Evolutionary conservation across 1,140 invertebrate species (phyloP).

Genomic region (Tribolium castaneum): DNA sequence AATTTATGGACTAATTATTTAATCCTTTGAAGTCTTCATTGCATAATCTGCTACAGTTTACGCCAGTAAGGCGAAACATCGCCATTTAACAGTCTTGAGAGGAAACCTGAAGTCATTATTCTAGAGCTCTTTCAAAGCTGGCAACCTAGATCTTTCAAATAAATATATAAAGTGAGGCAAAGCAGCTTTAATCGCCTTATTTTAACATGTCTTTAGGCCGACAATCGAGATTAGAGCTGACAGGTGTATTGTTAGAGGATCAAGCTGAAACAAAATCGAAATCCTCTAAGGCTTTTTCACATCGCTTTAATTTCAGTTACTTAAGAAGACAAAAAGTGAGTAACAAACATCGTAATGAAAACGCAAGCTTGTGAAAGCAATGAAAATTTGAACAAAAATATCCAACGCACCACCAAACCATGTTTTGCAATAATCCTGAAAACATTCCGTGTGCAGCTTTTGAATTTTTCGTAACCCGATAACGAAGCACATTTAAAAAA

Average conservation of each 20-base stretch:
- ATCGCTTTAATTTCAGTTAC: too few species aligned
- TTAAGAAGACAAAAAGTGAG: too few species aligned
- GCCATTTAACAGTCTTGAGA: neutral
- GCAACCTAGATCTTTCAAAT: neutral
- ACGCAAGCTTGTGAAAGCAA: neutral
- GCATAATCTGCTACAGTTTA: neutral
- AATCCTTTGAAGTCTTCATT: neutral
- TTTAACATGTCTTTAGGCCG: neutral
- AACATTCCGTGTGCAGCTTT: neutral
- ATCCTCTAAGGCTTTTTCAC: too few species aligned
- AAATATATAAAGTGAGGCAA: neutral
- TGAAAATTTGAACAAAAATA: neutral
- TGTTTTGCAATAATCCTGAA: neutral
- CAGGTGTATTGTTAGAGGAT: too few species aligned
- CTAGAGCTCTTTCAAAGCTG: neutral
- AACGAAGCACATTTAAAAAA: neutral
- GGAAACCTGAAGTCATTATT: neutral
- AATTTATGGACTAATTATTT: slow-evolving; percentile 3
- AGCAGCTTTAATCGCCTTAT: neutral
- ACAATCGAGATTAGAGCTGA: neutral
- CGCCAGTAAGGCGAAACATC: neutral
- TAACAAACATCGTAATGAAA: neutral
- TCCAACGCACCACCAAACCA: neutral
- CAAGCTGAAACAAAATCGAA: too few species aligned
- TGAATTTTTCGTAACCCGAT: neutral